These are phyloP conservation scores for Phymorhynchus buccinoides DNA, from an alignment of 1,140 invertebrate genomes.

Conservation along the genomic window DNA sequence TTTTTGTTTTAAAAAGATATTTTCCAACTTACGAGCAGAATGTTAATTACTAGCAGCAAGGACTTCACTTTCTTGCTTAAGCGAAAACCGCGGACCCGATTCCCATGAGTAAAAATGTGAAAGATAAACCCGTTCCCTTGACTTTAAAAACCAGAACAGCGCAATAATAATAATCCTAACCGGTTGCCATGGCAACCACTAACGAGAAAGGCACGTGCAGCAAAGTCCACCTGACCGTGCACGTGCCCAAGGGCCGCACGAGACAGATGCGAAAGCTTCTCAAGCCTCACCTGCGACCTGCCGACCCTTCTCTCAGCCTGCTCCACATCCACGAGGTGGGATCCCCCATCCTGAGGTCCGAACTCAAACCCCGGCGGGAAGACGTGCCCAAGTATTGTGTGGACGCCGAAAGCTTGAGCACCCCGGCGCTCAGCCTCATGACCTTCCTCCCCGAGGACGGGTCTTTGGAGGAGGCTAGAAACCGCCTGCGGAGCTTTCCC, in stretches of 20 bases:
- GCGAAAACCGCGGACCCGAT: not conserved
- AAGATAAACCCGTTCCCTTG: not conserved
- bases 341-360: not conserved
- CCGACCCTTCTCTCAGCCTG: slow-evolving; percentile 27
- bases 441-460: slow-evolving; percentile 55
- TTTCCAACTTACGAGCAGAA: too few species aligned
- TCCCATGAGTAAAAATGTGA: too few species aligned
- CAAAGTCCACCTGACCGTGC: slow-evolving; percentile 26
- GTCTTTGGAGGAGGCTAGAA: slow-evolving; percentile 33
- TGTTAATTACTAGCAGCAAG: not conserved
- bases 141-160: not conserved
- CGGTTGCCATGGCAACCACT: not conserved
- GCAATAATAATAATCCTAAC: too few species aligned
- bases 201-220: not conserved
- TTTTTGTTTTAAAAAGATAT: too few species aligned
- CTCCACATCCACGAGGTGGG: slow-evolving; percentile 4
- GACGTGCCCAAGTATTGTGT: slow-evolving; percentile 33
- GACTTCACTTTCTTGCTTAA: not conserved
- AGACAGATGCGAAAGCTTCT: slow-evolving; percentile 27
- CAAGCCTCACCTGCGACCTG: slow-evolving; percentile 14
- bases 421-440: slow-evolving; percentile 55
- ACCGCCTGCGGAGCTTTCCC: slow-evolving; percentile 43
- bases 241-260: slow-evolving; percentile 23
- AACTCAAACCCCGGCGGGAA: not conserved
- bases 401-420: slow-evolving; percentile 21